phyloP scores from a whole-genome alignment of 2,113 vertebrate genomes.

The Odobenus rosmarus region DNA sequence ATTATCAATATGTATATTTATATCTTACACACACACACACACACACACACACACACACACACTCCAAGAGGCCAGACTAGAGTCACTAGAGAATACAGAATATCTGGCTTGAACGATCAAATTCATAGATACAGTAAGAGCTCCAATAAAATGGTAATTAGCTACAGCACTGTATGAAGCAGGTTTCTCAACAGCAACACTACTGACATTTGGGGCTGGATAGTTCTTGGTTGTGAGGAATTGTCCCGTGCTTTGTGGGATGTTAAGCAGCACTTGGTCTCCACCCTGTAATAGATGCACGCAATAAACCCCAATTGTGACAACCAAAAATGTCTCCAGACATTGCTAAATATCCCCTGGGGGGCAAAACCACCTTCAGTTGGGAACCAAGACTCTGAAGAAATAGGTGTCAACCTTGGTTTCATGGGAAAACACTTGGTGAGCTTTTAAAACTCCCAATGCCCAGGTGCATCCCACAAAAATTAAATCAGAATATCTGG shows the following conservation, averaged over 20 bases:
- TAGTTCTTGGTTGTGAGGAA: background rate
- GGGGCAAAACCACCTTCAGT: background rate
- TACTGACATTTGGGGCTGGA: background rate
- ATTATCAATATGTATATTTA: background rate
- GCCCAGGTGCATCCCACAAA: background rate
- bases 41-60: no score
- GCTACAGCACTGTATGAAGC: background rate
- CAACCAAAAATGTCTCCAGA: background rate
- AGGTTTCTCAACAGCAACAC: background rate
- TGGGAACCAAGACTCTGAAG: background rate
- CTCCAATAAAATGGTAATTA: background rate
- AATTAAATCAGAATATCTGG: background rate
- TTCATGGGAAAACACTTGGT: background rate
- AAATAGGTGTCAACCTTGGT: background rate
- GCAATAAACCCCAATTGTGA: background rate
- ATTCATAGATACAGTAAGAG: background rate
- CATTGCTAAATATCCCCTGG: background rate
- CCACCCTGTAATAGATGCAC: background rate
- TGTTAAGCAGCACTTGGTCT: background rate
- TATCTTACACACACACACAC: background rate
- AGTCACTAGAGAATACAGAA: background rate
- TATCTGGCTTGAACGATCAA: background rate
- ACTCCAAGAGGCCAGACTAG: background rate
- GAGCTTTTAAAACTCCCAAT: background rate
- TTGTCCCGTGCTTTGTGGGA: background rate